phyloP scores from a whole-genome alignment of 1,140 invertebrate species.

The Alviniconcha marisindica region DNA sequence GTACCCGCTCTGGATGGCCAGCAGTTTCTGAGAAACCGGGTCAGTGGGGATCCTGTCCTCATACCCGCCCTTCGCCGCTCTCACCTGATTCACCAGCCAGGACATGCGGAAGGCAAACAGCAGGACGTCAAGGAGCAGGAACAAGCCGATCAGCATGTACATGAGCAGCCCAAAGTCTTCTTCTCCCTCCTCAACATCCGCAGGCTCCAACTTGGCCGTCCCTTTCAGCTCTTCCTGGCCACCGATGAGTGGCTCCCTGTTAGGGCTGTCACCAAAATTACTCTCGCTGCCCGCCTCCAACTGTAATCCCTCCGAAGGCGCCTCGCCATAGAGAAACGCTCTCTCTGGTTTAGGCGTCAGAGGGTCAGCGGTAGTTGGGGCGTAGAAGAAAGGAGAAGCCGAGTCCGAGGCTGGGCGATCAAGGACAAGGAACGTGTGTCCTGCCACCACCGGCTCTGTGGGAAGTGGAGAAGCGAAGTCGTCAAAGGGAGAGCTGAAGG shows the following conservation, averaged over 20 bases:
- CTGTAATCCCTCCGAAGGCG: not conserved
- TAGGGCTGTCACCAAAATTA: not conserved
- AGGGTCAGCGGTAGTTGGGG: not conserved
- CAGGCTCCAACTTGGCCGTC: not conserved
- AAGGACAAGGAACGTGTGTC: slow-evolving; percentile 32
- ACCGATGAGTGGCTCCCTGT: not conserved
- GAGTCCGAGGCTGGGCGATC: not conserved
- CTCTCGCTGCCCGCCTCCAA: not conserved
- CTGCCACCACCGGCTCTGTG: slow-evolving; percentile 25
- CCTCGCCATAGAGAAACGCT: slow-evolving; percentile 2
- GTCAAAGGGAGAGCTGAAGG: not conserved
- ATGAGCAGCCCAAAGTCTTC: slow-evolving; percentile 20
- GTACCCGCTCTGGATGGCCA: slow-evolving; percentile 65
- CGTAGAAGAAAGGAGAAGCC: not conserved
- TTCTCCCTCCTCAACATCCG: not conserved
- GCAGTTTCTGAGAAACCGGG: slow-evolving; percentile 62
- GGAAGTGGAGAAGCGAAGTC: slow-evolving; percentile 1
- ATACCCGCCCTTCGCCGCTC: slow-evolving; percentile 55
- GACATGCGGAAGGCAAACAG: slow-evolving; percentile 62
- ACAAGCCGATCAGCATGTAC: slow-evolving; percentile 60
- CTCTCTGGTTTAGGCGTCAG: not conserved
- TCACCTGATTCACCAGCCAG: slow-evolving; percentile 55
- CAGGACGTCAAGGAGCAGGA: slow-evolving; percentile 61
- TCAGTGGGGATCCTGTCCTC: slow-evolving; percentile 66
- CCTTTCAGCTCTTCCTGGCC: not conserved